phyloP scores from a whole-genome alignment of 2,888 invertebrate genomes.

The Marasmarcha lunaedactyla region DNA sequence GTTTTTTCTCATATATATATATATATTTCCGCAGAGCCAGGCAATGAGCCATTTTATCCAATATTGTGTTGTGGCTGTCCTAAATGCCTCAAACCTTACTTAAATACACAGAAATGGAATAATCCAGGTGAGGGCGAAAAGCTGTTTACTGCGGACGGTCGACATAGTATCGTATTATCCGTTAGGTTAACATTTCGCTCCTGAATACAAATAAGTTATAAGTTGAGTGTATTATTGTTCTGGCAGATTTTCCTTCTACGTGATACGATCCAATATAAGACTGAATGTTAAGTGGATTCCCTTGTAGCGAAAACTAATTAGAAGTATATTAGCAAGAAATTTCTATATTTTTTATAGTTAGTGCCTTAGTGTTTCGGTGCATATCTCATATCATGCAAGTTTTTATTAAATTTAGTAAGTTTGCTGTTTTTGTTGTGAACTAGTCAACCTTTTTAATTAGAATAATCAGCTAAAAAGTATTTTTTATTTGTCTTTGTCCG shows the following conservation, averaged over 20 bases:
- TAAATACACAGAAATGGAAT: slow-evolving; percentile 5
- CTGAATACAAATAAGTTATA: slow-evolving; percentile 46
- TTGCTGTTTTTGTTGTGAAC: too few relatives aligned
- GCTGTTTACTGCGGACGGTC: slow-evolving; percentile 39
- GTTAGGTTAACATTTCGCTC: slow-evolving; percentile 14
- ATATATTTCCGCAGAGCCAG: too few relatives aligned
- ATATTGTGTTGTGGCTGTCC: neutral
- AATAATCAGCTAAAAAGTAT: too few relatives aligned
- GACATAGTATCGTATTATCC: slow-evolving; percentile 42
- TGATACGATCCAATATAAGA: slow-evolving; percentile 35
- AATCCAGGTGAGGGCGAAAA: slow-evolving; percentile 37
- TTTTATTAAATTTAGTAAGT: too few relatives aligned
- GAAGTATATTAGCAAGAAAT: too few relatives aligned
- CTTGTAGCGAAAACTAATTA: slow-evolving; percentile 18
- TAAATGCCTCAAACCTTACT: neutral
- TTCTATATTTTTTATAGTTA: too few relatives aligned
- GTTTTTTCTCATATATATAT: too few relatives aligned
- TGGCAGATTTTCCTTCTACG: slow-evolving; percentile 45
- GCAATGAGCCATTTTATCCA: too few relatives aligned
- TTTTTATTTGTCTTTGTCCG: too few relatives aligned
- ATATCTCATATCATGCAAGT: too few relatives aligned
- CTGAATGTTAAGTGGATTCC: slow-evolving; percentile 39
- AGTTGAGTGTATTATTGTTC: slow-evolving; percentile 51
- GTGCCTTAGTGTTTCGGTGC: too few relatives aligned
- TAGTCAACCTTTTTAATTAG: too few relatives aligned